Evolutionary conservation across 2,113 vertebrate genomes (phyloP), one percentile per base, ranked within the genome.

Genomic region (Myxocyprinus asiaticus): DNA sequence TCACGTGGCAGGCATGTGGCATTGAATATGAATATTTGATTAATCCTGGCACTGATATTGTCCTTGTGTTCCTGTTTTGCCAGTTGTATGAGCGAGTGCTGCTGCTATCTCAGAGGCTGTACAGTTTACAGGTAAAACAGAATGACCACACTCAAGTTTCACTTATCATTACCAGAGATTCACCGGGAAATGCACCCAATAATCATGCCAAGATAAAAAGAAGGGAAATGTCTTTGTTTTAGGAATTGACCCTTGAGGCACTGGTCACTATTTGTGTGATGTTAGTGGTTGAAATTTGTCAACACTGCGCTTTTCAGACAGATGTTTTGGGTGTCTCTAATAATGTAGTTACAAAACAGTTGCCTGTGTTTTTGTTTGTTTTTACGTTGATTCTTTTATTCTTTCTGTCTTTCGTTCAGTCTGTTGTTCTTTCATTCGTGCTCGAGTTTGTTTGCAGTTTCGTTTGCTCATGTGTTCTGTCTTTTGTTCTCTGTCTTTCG

Each of bases 31-130:
- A 43, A 63, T 72, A 56, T 53, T n/a, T 53, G 67, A 51, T 53
- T 73, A 15, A 56, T 58, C 42, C n/a, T n/a, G 50, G 55, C 58
- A 59, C 50, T 81, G 45, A 76, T 62, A 9, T 8, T 75, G 50
- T 43, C 33, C 69, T 72, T 67, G 70, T 7, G 2, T 5, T 71
- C 68, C 76, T 65, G 80, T 77, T 67, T 82, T 73, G 65, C 3
- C 90, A 99, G 97, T 93, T 99, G 11, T 90, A 96, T 68, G 92
- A 90, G 59, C 92, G 92, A 81, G 92, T 98, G 82, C 93, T 97
- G 87, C 94, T 88, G 0, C 93, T 99, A 43, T 93, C 94, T 2
- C 92, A 94, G 81, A 88, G 94, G 82, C 96, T 99, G 15, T 95
- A 96, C 75, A 95, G 93, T 83, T 93, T 99, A 17, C 95, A 98